phyloP scores from a whole-genome alignment of 2,797 vertebrate species.

The Anomalospiza imberbis region DNA sequence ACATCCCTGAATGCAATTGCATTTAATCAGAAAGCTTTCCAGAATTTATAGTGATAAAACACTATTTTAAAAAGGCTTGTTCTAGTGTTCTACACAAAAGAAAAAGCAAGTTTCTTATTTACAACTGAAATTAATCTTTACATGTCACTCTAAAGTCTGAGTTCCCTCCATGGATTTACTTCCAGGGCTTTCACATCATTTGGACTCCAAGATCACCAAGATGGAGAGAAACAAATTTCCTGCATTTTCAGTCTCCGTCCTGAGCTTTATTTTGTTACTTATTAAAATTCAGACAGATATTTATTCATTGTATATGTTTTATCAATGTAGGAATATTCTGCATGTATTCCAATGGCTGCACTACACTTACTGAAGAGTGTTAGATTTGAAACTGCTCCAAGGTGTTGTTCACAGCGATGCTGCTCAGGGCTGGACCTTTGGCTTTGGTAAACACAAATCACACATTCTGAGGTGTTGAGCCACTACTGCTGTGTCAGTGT shows the following conservation, averaged over 20 bases:
- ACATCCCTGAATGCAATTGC: constrained; percentile 30
- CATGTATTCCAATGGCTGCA: neutral
- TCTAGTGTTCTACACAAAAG: neutral
- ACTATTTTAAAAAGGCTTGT: neutral
- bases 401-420: neutral
- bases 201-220: neutral
- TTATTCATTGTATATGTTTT: neutral
- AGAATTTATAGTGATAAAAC: neutral
- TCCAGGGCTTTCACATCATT: neutral
- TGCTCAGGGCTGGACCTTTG: neutral
- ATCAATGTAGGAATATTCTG: neutral
- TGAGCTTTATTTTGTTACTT: neutral
- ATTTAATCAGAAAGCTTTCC: constrained; percentile 51
- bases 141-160: neutral
- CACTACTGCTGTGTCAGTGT: neutral
- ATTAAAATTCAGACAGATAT: neutral
- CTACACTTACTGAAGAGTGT: neutral
- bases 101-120: constrained; percentile 44
- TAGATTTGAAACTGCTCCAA: neutral
- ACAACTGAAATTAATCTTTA: neutral
- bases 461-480: neutral
- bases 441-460: neutral
- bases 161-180: neutral
- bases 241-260: neutral
- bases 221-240: neutral